phyloP scores from a whole-genome alignment of 2,797 vertebrate genomes.

The Moxostoma hubbsi region DNA sequence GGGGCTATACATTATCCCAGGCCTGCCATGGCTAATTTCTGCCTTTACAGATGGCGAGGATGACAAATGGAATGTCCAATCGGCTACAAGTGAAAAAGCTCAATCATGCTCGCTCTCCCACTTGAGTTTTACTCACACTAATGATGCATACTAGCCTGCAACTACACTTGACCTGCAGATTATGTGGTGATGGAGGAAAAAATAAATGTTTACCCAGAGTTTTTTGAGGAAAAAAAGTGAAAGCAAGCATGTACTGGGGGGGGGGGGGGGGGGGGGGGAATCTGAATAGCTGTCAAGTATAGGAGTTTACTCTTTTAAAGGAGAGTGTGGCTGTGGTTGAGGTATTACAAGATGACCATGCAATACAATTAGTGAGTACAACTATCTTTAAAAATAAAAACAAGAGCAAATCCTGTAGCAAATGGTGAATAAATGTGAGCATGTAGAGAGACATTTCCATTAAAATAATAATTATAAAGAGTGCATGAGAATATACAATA shows the following conservation, averaged over 20 bases:
- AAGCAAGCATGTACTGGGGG: conserved; percentile 8
- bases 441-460: no score
- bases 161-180: conserved; percentile 94
- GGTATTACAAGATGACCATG: not conserved
- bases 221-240: conserved; percentile 72
- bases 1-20: conserved; percentile 79
- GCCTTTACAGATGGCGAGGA: conserved; percentile 69
- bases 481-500: no score
- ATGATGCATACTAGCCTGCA: conserved; percentile 96
- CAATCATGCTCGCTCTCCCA: conserved; percentile 86
- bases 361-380: not conserved
- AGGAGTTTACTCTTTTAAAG: conserved; percentile 26
- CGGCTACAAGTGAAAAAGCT: conserved; percentile 83
- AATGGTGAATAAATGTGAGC: not conserved
- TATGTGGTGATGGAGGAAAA: conserved; percentile 71
- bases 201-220: conserved; percentile 76
- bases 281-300: conserved; percentile 39
- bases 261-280: not conserved
- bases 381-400: not conserved
- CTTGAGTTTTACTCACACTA: conserved; percentile 93
- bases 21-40: conserved; percentile 81
- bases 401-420: not conserved
- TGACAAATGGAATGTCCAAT: conserved; percentile 90
- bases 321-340: not conserved
- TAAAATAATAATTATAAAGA: no score